Base-by-base conservation (phyloP, 2,113 vertebrate genomes). In the Myrmecobius fasciatus region DNA sequence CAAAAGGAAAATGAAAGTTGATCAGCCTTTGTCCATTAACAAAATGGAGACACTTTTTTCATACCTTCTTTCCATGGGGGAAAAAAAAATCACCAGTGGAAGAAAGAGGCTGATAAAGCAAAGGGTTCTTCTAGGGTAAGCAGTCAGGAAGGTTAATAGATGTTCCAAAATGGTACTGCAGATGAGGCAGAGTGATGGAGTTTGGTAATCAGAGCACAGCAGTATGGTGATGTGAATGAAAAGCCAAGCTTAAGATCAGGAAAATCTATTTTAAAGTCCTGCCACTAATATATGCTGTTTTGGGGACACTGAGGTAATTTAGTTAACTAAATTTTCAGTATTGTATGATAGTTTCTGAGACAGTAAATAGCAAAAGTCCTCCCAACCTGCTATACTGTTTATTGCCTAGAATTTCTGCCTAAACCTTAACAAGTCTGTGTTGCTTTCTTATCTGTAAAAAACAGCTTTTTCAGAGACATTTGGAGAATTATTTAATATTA, bases 81-180 rank as follows among this genome's bases (percentile, higher is more conserved):
- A 51, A 51, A 28, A 17, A 53, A 51, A 56, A 25, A 14, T n/a
- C 3, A 94, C 2, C 0, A 0, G 0, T 8, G 12, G 43, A 3
- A 22, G 22, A 3, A 25, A 60, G 9, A 11, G 14, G 25, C 26
- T 25, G 53, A 25, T 20, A n/a, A 53, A 53, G 88, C 25, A 89
- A n/a, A 60, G 47, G 60, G 10, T 43, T 26, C 2, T 56, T 56
- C 26, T 26, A 28, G 54, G 25, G 26, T 56, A 26, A 56, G 26
- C 8, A 56, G 54, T 9, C 8, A 56, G 54, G 54, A 56, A 8
- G 26, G 26, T 26, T 31, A 8, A 60, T 31, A 60, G 28, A 60
- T 60, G 60, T 67, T 36, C 60, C 12, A 67, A 36, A 75, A n/a
- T 75, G 14, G n/a, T 12, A n/a, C 36, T 75, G 36, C 20, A n/a